Evolutionary conservation across 2,888 invertebrate species (phyloP).

Genomic region (Stenurella melanura): DNA sequence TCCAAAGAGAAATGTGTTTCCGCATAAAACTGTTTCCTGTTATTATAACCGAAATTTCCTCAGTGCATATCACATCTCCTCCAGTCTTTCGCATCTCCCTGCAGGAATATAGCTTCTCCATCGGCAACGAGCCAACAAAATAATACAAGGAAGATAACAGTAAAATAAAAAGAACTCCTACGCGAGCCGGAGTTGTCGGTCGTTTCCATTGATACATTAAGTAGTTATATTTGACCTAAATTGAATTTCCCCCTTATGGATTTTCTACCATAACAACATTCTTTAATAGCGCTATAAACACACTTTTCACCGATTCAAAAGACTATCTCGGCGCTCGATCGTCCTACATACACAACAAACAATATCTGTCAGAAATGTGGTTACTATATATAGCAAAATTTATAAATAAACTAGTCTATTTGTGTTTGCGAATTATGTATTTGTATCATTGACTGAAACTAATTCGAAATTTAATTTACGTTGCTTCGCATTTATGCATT

Average conservation of each 20-base stretch:
- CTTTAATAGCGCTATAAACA: neutral
- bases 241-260: constrained; percentile 2
- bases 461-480: neutral
- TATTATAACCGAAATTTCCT: no score
- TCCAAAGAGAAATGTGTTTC: no score
- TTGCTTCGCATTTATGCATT: neutral
- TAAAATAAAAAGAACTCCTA: constrained; percentile 1
- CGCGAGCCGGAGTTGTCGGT: neutral
- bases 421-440: neutral
- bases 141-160: neutral
- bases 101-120: neutral
- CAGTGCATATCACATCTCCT: no score
- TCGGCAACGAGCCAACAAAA: neutral
- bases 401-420: constrained; percentile 1
- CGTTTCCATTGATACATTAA: constrained; percentile 7
- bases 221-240: constrained; percentile 3
- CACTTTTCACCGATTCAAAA: constrained; percentile 1
- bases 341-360: constrained; percentile 4
- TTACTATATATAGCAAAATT: neutral
- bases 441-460: neutral
- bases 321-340: constrained; percentile 4
- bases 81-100: no score
- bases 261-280: constrained; percentile 4
- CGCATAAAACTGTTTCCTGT: no score
- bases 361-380: constrained; percentile 4